Conservation (phyloP, 2,888 invertebrate genomes). For the Machimus rusticus region DNA sequence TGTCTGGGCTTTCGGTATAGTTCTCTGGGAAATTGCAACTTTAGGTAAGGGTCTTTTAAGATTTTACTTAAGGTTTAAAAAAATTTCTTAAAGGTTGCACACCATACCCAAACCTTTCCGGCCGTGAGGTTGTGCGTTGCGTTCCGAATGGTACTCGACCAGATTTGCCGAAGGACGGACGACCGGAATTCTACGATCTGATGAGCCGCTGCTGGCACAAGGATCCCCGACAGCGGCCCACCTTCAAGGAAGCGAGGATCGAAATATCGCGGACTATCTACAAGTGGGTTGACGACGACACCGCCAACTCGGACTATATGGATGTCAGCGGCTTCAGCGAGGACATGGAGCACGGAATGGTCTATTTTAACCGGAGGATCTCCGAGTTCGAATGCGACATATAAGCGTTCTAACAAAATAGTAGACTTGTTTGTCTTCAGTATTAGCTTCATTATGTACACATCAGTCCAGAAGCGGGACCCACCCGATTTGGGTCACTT, state of each 20-base stretch:
- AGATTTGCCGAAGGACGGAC: slow-evolving; percentile 81
- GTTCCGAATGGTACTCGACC: slow-evolving; percentile 81
- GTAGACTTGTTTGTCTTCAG: not conserved
- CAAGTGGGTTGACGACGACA: slow-evolving; percentile 62
- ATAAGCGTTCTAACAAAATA: slow-evolving; percentile 53
- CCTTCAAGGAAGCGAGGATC: slow-evolving; percentile 69
- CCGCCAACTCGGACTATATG: slow-evolving; percentile 62
- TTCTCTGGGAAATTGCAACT: slow-evolving; percentile 88
- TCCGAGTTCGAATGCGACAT: slow-evolving; percentile 74
- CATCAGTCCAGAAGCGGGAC: not conserved
- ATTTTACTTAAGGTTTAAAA: not conserved
- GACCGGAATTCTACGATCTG: slow-evolving; percentile 72
- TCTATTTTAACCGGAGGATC: slow-evolving; percentile 65
- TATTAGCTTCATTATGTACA: not conserved
- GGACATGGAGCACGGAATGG: slow-evolving; percentile 63
- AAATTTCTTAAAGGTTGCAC: slow-evolving; percentile 71
- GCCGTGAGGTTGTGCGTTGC: slow-evolving; percentile 81
- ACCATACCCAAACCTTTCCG: slow-evolving; percentile 85
- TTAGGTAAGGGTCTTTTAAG: slow-evolving; percentile 67
- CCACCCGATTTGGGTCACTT: not conserved
- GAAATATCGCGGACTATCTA: slow-evolving; percentile 60
- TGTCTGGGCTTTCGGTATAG: slow-evolving; percentile 87
- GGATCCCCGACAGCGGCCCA: slow-evolving; percentile 76
- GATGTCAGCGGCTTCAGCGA: slow-evolving; percentile 63
- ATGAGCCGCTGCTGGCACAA: slow-evolving; percentile 73